Evolutionary conservation across 2,888 invertebrate genomes (phyloP).

Genomic region (Chloroclystis v-ata): DNA sequence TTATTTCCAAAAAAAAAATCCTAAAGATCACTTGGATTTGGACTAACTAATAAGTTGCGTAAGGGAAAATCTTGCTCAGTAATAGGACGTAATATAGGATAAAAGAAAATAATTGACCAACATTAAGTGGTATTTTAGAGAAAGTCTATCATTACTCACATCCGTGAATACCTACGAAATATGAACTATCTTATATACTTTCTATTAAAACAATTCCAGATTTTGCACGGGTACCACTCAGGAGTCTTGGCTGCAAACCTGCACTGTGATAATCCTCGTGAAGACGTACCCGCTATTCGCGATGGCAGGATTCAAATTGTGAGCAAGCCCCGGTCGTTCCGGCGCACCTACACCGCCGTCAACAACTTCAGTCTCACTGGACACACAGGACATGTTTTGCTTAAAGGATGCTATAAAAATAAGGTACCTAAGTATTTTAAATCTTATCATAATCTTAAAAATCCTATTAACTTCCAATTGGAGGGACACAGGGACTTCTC

Average conservation of each 20-base stretch:
- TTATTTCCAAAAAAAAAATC: no score
- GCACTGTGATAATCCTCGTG: constrained; percentile 79
- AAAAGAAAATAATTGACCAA: no score
- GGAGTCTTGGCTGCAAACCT: constrained; percentile 84
- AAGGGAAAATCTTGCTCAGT: no score
- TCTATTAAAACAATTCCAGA: constrained; percentile 40
- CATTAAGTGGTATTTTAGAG: no score
- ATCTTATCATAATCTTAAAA: no score
- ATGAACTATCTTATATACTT: background rate
- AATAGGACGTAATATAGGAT: no score
- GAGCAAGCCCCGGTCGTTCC: constrained; percentile 73
- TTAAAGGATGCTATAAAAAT: constrained; percentile 50
- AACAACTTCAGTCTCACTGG: constrained; percentile 57
- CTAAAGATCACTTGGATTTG: no score
- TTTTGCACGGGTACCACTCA: constrained; percentile 81
- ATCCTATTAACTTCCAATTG: no score
- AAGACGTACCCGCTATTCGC: constrained; percentile 66
- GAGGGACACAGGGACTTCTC: no score
- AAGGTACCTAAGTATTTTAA: no score
- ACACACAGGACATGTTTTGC: constrained; percentile 49
- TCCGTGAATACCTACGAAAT: background rate
- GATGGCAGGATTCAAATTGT: constrained; percentile 78
- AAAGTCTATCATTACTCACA: no score
- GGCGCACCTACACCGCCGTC: constrained; percentile 64
- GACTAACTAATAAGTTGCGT: no score